These are phyloP conservation scores for Metalampra italica DNA, from an alignment of 2,888 invertebrate genomes.

Conservation along the genomic window DNA sequence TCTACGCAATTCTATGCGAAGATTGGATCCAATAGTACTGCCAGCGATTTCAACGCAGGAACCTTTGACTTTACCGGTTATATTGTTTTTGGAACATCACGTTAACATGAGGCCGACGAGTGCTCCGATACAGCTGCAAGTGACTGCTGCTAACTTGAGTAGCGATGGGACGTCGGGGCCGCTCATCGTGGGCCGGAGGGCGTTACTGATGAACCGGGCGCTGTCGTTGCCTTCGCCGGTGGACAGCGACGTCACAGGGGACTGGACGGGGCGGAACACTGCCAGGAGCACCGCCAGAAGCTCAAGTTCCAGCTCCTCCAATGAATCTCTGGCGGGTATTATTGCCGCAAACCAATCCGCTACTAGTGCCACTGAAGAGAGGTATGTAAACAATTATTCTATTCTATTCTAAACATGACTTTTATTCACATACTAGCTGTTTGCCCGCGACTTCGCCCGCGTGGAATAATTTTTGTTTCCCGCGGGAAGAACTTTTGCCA, in stretches of 20 bases:
- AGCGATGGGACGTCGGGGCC: slow-evolving; percentile 62
- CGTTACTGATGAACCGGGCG: slow-evolving; percentile 65
- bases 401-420: neutral
- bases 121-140: slow-evolving; percentile 69
- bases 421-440: too few species aligned
- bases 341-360: slow-evolving; percentile 37
- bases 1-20: slow-evolving; percentile 65
- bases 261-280: slow-evolving; percentile 61
- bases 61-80: slow-evolving; percentile 65
- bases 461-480: too few species aligned
- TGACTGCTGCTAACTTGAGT: slow-evolving; percentile 67
- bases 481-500: too few species aligned
- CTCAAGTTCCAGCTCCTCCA: slow-evolving; percentile 63
- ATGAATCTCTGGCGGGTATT: slow-evolving; percentile 54
- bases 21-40: slow-evolving; percentile 64
- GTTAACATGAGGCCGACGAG: slow-evolving; percentile 69
- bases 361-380: slow-evolving; percentile 53
- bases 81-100: slow-evolving; percentile 67
- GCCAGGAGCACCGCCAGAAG: slow-evolving; percentile 57
- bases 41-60: slow-evolving; percentile 59
- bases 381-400: slow-evolving; percentile 39
- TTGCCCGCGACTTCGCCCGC: too few species aligned
- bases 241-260: slow-evolving; percentile 60
- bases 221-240: slow-evolving; percentile 66
- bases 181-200: slow-evolving; percentile 61